Conservation (phyloP, 2,888 invertebrate species). For the Torymus texanus region DNA sequence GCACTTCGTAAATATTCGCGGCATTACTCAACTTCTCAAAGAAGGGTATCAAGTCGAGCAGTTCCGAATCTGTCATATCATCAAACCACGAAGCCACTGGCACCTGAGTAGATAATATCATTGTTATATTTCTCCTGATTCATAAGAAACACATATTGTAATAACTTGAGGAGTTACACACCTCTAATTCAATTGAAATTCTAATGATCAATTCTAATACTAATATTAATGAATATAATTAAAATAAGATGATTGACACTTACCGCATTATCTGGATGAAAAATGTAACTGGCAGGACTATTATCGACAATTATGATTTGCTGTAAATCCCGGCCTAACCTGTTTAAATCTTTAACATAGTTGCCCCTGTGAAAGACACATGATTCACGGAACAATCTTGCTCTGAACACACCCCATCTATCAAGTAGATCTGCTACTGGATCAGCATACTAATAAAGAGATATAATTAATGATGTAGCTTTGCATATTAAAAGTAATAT, state of each 20-base stretch:
- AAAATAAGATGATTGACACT: slow-evolving; percentile 74
- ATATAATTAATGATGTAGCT: background rate
- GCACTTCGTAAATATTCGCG: slow-evolving; percentile 96
- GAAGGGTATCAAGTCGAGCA: slow-evolving; percentile 97
- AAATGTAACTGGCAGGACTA: slow-evolving; percentile 99
- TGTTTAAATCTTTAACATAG: slow-evolving; percentile 99
- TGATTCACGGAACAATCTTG: slow-evolving; percentile 98
- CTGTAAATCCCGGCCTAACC: slow-evolving; percentile 95
- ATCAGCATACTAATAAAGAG: slow-evolving; percentile 90
- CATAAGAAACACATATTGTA: background rate
- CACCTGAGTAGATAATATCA: slow-evolving; percentile 79
- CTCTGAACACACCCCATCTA: slow-evolving; percentile 97
- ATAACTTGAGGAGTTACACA: too few species aligned
- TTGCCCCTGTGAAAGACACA: slow-evolving; percentile 99
- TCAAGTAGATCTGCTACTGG: slow-evolving; percentile 99
- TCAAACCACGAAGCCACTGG: slow-evolving; percentile 99
- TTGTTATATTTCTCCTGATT: background rate
- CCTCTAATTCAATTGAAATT: too few species aligned
- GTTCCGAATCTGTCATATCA: slow-evolving; percentile 97
- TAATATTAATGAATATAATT: background rate
- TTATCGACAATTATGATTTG: slow-evolving; percentile 99
- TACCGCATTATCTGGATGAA: slow-evolving; percentile 99
- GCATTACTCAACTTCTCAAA: slow-evolving; percentile 98
- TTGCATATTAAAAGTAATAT: background rate
- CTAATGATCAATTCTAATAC: too few species aligned